These are phyloP conservation scores for Eugnorisma glareosa DNA, from an alignment of 2,888 invertebrate genomes.

Conservation along the genomic window DNA sequence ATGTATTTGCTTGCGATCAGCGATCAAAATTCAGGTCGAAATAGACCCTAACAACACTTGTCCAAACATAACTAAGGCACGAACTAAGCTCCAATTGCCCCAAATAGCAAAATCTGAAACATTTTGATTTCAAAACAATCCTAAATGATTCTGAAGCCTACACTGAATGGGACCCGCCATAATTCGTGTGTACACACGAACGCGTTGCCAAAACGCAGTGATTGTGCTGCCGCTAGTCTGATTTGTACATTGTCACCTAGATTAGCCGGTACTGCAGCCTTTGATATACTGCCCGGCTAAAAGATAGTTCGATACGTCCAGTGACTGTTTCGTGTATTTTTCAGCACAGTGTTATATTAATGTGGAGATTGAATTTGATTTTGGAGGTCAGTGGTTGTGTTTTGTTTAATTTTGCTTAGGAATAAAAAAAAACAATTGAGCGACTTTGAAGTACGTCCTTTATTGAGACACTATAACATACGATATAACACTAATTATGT, in stretches of 20 bases:
- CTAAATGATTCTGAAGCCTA: not conserved
- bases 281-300: constrained; percentile 19
- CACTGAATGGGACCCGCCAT: not conserved
- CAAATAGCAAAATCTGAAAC: not conserved
- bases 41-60: not conserved
- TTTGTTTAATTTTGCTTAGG: not conserved
- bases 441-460: not conserved
- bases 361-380: not conserved
- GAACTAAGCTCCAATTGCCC: not conserved
- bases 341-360: not conserved
- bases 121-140: constrained; percentile 20
- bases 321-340: not conserved
- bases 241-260: constrained; percentile 31
- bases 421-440: not conserved
- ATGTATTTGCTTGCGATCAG: not conserved
- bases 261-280: constrained; percentile 17
- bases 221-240: constrained; percentile 13
- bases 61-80: not conserved
- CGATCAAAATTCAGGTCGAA: not conserved
- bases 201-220: constrained; percentile 21
- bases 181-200: constrained; percentile 16
- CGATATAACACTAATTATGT: not conserved
- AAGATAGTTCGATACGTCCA: not conserved
- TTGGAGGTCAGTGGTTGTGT: not conserved
- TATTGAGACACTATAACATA: not conserved